A percentile compares a stretch with the other conserved stretches of the same genome.
Evolutionary conservation across 2,113 vertebrate species (phyloP).

Genomic region (Empidonax alnorum): DNA sequence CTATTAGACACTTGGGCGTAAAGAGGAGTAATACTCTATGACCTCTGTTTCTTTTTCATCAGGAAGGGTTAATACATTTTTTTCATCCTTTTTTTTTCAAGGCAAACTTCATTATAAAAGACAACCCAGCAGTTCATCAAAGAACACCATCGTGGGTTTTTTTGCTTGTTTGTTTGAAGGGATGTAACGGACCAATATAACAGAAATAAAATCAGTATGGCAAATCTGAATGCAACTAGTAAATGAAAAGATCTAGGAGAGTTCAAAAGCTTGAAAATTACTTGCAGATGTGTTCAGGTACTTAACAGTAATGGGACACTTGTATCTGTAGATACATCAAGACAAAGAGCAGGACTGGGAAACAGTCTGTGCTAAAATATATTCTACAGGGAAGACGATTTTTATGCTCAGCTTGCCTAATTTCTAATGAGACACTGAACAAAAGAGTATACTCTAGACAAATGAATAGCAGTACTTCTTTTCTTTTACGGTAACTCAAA

Average conservation of each 20-base stretch:
- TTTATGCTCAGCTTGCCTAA: not conserved
- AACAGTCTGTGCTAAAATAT: not conserved
- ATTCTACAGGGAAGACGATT: not conserved
- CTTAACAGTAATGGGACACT: not conserved
- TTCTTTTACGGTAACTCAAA: not conserved
- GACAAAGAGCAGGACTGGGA: not conserved
- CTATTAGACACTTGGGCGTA: not conserved
- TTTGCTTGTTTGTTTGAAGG: not conserved
- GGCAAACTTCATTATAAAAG: not conserved
- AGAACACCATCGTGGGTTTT: not conserved
- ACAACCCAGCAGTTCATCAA: not conserved
- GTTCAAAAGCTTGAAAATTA: slow-evolving; percentile 8
- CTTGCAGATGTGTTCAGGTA: not conserved
- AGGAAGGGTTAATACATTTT: not conserved
- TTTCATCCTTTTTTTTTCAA: not conserved
- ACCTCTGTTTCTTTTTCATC: not conserved
- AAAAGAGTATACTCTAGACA: not conserved
- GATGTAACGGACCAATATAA: not conserved
- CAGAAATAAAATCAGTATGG: not conserved
- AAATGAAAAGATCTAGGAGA: not conserved
- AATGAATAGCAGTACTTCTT: not conserved
- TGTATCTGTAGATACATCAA: not conserved
- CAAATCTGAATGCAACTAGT: not conserved
- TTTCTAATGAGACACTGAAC: not conserved
- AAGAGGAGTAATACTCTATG: not conserved